Evolutionary conservation across 1,140 invertebrate genomes (phyloP), one percentile per base, ranked within the genome.

Genomic region (Halictus rubicundus): DNA sequence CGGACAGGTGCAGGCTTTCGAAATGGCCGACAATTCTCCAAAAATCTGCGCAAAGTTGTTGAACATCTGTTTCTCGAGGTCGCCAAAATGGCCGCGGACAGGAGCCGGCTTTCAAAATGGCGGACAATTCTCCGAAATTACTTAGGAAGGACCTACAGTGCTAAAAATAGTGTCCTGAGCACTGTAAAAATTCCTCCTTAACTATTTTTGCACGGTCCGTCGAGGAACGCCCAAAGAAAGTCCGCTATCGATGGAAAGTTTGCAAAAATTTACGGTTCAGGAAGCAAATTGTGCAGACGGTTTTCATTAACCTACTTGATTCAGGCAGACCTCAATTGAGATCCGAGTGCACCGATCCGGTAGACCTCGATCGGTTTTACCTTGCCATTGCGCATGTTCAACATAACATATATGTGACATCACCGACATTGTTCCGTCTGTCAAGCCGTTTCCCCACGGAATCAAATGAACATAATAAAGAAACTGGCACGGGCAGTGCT

Each of bases 241-340:
- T 32, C 4, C 0, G 27, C 19, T 5, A 27, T 66, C 16, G 72
- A 8, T 74, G 72, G 61, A 74, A 74, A 74, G 72, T 74, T 68
- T 42, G 25, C 14, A 76, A 76, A 76, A 76, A 76, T 76, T 76
- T 42, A 68, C 54, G 74, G 74, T 76, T 76, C 74, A 69, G 54
- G 27, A 60, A 39, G 2, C 39, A 69, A 76, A 60, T 54, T 32
- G 9, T 61, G 16, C 54, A 8, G 14, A 59, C 54, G 25, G 37
- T 76, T 76, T 76, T 76, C 74, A 69, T 76, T 76, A 76, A 69
- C 74, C 74, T 60, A 76, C 65, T 76, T 76, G 65, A 60, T 76
- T 60, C 65, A 25, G 25, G 65, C 25, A 76, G 65, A 68, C 74
- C 65, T 76, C 54, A 39, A 76, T 76, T 23, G 65, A 69, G 64